A percentile compares a stretch with the other conserved stretches of the same genome.
These are phyloP conservation scores for Lucilia cuprina DNA, from an alignment of 1,140 invertebrate genomes.

Conservation along the genomic window DNA sequence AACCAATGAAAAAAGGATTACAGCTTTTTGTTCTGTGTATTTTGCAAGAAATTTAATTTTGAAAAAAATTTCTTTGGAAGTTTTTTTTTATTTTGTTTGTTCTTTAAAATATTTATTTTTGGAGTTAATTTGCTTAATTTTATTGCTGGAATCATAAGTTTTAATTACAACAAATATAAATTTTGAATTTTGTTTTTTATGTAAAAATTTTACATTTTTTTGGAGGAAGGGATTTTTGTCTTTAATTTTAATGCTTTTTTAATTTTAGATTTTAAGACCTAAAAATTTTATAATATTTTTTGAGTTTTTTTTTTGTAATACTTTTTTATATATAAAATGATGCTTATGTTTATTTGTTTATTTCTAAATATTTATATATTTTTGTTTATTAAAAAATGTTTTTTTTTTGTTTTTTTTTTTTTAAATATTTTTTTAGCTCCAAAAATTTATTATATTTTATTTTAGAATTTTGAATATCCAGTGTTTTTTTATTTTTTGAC, in stretches of 20 bases:
- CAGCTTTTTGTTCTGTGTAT: conserved; percentile 39
- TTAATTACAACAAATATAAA: conserved; percentile 43
- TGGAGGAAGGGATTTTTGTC: neutral
- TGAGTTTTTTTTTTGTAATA: conserved; percentile 36
- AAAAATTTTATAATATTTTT: conserved; percentile 47
- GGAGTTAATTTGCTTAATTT: neutral
- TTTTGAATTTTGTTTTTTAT: conserved; percentile 44
- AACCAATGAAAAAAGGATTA: conserved; percentile 54
- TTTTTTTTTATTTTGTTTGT: neutral
- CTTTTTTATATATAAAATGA: conserved; percentile 53
- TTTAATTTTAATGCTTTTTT: conserved; percentile 37
- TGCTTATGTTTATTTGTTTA: conserved; percentile 54
- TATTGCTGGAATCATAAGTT: neutral
- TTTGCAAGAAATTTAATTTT: neutral
- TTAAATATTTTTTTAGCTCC: conserved; percentile 16
- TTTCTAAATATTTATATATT: conserved; percentile 32
- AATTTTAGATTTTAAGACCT: conserved; percentile 52
- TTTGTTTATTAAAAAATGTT: conserved; percentile 34
- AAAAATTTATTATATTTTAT: conserved; percentile 45
- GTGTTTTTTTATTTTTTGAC: conserved; percentile 35
- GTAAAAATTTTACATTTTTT: neutral
- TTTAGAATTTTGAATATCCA: conserved; percentile 46
- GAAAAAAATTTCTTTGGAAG: neutral
- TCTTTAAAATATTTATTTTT: conserved; percentile 20
- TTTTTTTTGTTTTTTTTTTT: conserved; percentile 47